A percentile compares a stretch with the other conserved stretches of the same genome.
These are phyloP conservation scores for Ips typographus DNA, from an alignment of 1,140 invertebrate genomes.

Conservation along the genomic window DNA sequence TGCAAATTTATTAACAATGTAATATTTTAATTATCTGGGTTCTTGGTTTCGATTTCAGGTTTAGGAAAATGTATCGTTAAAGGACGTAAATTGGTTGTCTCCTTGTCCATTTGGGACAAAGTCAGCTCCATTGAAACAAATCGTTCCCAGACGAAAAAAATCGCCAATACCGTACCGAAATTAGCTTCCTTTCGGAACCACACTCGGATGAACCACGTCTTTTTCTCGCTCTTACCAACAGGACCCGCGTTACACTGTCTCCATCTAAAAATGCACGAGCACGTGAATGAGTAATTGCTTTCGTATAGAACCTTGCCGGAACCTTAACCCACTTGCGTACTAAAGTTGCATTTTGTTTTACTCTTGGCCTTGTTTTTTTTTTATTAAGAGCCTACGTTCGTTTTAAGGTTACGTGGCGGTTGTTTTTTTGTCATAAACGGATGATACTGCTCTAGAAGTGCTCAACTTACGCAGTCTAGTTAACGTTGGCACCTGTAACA, in stretches of 20 bases:
- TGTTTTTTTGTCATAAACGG: slow-evolving; percentile 16
- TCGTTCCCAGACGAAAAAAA: slow-evolving; percentile 25
- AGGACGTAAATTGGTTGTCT: too few relatives aligned
- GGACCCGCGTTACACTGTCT: background rate
- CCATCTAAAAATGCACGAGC: slow-evolving; percentile 3
- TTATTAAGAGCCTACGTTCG: slow-evolving; percentile 37
- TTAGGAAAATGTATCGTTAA: background rate
- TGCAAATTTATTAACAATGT: too few relatives aligned
- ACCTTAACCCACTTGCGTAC: slow-evolving; percentile 51
- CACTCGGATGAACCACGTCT: slow-evolving; percentile 3
- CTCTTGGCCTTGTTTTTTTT: slow-evolving; percentile 51
- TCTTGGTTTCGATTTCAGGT: too few relatives aligned
- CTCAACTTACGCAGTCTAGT: too few relatives aligned
- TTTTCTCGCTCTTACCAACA: background rate
- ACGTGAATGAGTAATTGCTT: slow-evolving; percentile 22
- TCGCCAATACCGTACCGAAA: slow-evolving; percentile 20
- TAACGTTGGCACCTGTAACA: too few relatives aligned
- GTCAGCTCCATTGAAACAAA: slow-evolving; percentile 23
- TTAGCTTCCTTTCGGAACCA: slow-evolving; percentile 23
- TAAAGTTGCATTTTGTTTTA: slow-evolving; percentile 50
- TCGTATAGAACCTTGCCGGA: slow-evolving; percentile 37
- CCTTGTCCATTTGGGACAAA: slow-evolving; percentile 14
- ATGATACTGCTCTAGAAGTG: slow-evolving; percentile 8
- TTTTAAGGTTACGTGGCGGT: slow-evolving; percentile 44
- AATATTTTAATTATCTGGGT: too few relatives aligned